Evolutionary conservation across 2,888 invertebrate species (phyloP).

Genomic region (Eurois occulta): DNA sequence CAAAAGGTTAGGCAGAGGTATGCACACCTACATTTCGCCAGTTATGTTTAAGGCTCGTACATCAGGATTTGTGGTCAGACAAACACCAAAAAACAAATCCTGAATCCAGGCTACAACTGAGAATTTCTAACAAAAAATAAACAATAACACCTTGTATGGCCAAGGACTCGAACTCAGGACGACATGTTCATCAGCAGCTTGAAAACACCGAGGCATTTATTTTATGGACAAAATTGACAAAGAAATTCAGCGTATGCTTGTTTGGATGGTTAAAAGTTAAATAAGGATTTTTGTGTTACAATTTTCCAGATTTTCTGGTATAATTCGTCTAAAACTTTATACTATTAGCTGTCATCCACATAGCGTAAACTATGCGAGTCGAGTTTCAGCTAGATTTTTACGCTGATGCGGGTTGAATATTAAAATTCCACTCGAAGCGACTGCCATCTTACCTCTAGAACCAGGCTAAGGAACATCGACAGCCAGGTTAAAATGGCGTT

Average conservation of each 20-base stretch:
- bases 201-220: not conserved
- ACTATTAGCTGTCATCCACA: not conserved
- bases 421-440: not conserved
- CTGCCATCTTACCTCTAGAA: not conserved
- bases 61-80: too few species aligned
- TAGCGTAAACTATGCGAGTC: slow-evolving; percentile 4
- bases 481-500: not conserved
- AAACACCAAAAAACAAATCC: too few species aligned
- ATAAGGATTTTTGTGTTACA: too few species aligned
- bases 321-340: not conserved
- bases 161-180: not conserved
- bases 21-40: too few species aligned
- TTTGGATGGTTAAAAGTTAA: not conserved
- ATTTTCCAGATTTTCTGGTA: not conserved
- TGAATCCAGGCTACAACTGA: not conserved
- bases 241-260: not conserved
- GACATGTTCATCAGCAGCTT: not conserved
- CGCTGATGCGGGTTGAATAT: slow-evolving; percentile 10
- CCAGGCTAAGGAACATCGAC: not conserved
- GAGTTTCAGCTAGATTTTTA: slow-evolving; percentile 12
- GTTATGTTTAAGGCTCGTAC: not conserved
- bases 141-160: not conserved
- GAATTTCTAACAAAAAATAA: not conserved
- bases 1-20: not conserved
- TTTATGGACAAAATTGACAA: not conserved